These are phyloP conservation scores for Torymus auratus DNA, from an alignment of 2,888 invertebrate species.

Conservation along the genomic window DNA sequence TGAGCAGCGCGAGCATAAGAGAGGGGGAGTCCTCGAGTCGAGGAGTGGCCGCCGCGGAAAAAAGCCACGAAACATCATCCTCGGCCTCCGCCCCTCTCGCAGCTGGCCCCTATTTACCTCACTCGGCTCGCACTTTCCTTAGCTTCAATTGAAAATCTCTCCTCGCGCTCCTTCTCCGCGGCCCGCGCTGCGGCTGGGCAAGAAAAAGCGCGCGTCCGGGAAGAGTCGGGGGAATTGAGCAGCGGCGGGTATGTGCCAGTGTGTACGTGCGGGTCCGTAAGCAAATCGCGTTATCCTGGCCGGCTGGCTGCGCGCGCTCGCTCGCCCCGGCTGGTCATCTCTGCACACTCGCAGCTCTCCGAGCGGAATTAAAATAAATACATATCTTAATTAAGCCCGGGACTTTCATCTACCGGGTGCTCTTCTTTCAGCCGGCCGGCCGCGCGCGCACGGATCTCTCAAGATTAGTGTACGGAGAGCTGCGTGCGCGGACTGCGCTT, in stretches of 20 bases:
- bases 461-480: conserved; percentile 54
- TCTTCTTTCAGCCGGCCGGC: conserved; percentile 13
- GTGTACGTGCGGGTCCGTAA: conserved; percentile 68
- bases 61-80: conserved; percentile 61
- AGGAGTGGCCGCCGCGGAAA: conserved; percentile 62
- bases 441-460: conserved; percentile 43
- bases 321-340: conserved; percentile 67
- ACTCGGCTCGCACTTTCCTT: conserved; percentile 66
- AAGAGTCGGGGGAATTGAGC: conserved; percentile 15
- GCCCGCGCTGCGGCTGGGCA: not conserved
- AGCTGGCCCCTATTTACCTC: conserved; percentile 66
- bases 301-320: conserved; percentile 59
- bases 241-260: conserved; percentile 60
- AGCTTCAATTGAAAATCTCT: conserved; percentile 73
- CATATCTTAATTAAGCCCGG: conserved; percentile 75
- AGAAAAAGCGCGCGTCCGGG: conserved; percentile 16
- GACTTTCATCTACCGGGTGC: conserved; percentile 66
- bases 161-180: conserved; percentile 31
- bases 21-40: conserved; percentile 21
- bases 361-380: conserved; percentile 75
- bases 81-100: no score
- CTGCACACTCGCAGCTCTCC: conserved; percentile 59
- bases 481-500: conserved; percentile 23
- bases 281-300: conserved; percentile 71
- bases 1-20: conserved; percentile 49